phyloP scores from a whole-genome alignment of 2,113 vertebrate species.

The Otis tarda region DNA sequence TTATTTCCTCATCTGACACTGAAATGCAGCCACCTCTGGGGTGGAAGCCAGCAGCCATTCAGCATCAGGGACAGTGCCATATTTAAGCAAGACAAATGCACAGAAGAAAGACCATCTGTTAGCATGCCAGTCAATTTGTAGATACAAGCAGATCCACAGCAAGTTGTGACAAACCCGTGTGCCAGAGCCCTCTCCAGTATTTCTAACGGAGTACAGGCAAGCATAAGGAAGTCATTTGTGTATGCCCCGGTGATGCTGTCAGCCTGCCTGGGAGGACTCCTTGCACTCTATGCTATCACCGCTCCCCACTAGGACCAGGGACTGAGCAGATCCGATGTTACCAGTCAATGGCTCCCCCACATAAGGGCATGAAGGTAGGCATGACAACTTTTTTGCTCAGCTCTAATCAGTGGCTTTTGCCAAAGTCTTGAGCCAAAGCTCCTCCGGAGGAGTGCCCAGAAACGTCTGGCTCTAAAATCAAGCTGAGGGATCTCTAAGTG shows the following conservation, averaged over 20 bases:
- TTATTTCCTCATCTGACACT: slow-evolving; percentile 18
- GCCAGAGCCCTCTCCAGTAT: neutral
- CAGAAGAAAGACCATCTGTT: slow-evolving; percentile 16
- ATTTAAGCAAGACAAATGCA: slow-evolving; percentile 35
- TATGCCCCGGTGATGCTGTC: neutral
- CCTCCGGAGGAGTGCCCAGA: slow-evolving; percentile 41
- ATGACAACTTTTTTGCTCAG: slow-evolving; percentile 4
- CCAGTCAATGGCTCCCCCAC: neutral
- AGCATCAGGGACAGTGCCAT: slow-evolving; percentile 48
- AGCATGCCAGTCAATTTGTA: slow-evolving; percentile 22
- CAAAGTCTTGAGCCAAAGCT: slow-evolving; percentile 55
- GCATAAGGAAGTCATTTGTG: slow-evolving; percentile 41
- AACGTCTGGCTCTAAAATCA: slow-evolving; percentile 19
- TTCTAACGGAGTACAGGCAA: neutral
- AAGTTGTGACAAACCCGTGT: neutral
- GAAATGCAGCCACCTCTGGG: slow-evolving; percentile 33
- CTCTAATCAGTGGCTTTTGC: slow-evolving; percentile 39
- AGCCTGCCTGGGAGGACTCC: neutral
- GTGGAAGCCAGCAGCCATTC: slow-evolving; percentile 63
- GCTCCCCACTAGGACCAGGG: neutral
- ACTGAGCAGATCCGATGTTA: neutral
- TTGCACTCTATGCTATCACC: neutral
- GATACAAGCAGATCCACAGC: neutral
- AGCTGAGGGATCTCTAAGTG: slow-evolving; percentile 9
- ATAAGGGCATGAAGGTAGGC: neutral